A percentile compares a stretch with the other conserved stretches of the same genome.
Evolutionary conservation across 53 echinoderm and acorn worm species (phyloP).

Genomic region (Holothuria scabra): DNA sequence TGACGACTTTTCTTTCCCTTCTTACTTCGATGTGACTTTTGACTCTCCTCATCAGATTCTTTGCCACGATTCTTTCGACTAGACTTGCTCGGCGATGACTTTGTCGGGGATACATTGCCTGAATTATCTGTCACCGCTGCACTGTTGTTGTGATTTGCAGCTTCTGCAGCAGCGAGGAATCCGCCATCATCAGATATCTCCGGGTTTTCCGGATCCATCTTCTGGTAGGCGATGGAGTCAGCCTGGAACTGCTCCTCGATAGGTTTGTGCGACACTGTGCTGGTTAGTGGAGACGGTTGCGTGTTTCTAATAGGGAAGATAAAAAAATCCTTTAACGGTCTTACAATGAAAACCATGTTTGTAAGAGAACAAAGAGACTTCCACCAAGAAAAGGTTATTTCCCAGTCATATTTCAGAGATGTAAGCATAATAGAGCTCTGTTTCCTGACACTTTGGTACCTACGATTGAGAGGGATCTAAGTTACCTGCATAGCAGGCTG

Average conservation of each 20-base stretch:
- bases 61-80: conserved; percentile 67
- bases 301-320: neutral
- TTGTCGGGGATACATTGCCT: conserved; percentile 29
- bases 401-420: too few species aligned
- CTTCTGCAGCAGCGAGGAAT: conserved; percentile 31
- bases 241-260: conserved; percentile 17
- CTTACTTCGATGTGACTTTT: conserved; percentile 74
- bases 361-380: too few species aligned
- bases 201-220: conserved; percentile 72
- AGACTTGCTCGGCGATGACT: conserved; percentile 16
- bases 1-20: conserved; percentile 66
- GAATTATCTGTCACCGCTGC: neutral
- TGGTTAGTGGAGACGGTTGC: conserved; percentile 54
- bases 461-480: too few species aligned
- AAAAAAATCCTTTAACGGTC: too few species aligned
- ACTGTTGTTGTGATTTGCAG: conserved; percentile 24
- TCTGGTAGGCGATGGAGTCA: conserved; percentile 61
- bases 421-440: too few species aligned
- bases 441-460: too few species aligned
- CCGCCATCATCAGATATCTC: conserved; percentile 46
- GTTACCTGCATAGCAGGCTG: too few species aligned
- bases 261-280: conserved; percentile 85
- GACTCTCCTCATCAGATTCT: conserved; percentile 87
- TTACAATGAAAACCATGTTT: too few species aligned
- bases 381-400: too few species aligned